These are phyloP conservation scores for Odontomachus brunneus DNA, from an alignment of 1,140 invertebrate species.

Conservation along the genomic window DNA sequence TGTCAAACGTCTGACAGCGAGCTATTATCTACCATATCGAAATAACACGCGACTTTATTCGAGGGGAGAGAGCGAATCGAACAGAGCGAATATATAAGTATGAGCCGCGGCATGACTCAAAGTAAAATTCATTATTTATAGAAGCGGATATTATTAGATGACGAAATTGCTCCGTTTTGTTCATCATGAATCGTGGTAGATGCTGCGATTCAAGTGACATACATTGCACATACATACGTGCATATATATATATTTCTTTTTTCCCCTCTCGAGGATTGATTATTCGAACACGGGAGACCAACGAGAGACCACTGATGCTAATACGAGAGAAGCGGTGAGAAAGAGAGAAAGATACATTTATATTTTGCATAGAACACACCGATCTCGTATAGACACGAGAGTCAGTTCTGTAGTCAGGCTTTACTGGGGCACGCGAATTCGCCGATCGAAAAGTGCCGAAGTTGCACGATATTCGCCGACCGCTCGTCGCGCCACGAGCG, in stretches of 20 bases:
- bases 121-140: not conserved
- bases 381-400: slow-evolving; percentile 18
- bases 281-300: not conserved
- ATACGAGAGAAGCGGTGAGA: too few relatives aligned
- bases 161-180: not conserved
- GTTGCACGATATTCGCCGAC: slow-evolving; percentile 40
- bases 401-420: slow-evolving; percentile 25
- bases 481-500: slow-evolving; percentile 31
- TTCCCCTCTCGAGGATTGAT: not conserved
- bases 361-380: slow-evolving; percentile 36
- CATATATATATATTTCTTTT: not conserved
- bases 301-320: too few relatives aligned
- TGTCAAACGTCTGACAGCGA: not conserved
- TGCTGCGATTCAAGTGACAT: not conserved
- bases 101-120: too few relatives aligned
- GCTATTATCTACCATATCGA: not conserved
- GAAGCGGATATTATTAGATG: not conserved
- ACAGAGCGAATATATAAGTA: too few relatives aligned
- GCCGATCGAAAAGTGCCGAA: slow-evolving; percentile 53
- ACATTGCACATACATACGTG: too few relatives aligned
- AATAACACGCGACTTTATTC: not conserved
- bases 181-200: not conserved
- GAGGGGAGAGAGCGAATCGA: not conserved
- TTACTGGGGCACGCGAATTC: slow-evolving; percentile 47
- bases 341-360: not conserved